Conservation (phyloP, 1,140 invertebrate genomes). For the Eciton burchellii region DNA sequence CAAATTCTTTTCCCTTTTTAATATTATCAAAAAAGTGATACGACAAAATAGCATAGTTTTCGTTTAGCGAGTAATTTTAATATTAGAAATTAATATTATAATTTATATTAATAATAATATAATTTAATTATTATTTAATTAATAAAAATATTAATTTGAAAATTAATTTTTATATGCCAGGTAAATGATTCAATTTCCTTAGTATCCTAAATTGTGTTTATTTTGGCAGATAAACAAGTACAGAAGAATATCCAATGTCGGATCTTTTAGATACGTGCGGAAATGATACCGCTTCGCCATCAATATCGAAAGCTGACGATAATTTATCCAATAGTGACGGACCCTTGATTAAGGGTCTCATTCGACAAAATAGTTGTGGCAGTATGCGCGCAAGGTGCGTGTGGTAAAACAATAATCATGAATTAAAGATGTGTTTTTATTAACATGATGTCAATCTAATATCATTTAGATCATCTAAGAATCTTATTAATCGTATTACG, state of each 20-base stretch:
- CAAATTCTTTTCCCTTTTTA: not conserved
- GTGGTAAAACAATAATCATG: not conserved
- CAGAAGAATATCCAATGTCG: slow-evolving; percentile 51
- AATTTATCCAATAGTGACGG: slow-evolving; percentile 83
- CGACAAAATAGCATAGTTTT: too few species aligned
- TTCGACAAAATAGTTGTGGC: slow-evolving; percentile 62
- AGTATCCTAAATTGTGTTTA: too few species aligned
- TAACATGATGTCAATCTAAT: slow-evolving; percentile 10
- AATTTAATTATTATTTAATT: too few species aligned
- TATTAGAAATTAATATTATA: too few species aligned
- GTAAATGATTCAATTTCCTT: too few species aligned
- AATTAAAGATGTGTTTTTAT: slow-evolving; percentile 18
- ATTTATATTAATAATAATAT: too few species aligned
- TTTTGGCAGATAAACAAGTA: slow-evolving; percentile 2
- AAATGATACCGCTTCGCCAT: slow-evolving; percentile 77
- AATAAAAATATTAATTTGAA: too few species aligned
- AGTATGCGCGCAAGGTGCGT: slow-evolving; percentile 62
- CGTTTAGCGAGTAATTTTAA: too few species aligned
- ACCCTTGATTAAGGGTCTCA: slow-evolving; percentile 78
- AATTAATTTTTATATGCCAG: too few species aligned
- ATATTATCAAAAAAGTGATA: not conserved
- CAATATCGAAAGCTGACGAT: slow-evolving; percentile 82
- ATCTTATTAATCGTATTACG: not conserved
- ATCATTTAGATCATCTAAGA: too few species aligned
- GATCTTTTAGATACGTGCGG: slow-evolving; percentile 63